Percentiles rank a stretch among this genome's conserved stretches.
Conservation (phyloP, 2,797 vertebrate genomes). For the Catostomus latipinnis region DNA sequence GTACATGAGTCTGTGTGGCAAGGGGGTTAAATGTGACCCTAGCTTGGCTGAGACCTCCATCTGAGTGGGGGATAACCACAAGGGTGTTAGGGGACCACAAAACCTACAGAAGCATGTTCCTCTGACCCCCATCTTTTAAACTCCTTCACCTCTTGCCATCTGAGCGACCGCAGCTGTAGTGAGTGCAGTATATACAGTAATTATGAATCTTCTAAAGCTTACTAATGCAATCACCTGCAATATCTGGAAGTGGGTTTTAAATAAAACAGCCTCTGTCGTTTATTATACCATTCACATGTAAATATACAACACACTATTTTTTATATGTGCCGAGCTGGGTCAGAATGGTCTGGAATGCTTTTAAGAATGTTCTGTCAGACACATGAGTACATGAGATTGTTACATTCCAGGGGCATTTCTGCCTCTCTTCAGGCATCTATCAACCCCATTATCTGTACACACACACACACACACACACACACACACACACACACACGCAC, state of each 20-base stretch:
- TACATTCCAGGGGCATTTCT: slow-evolving; percentile 76
- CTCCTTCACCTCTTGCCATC: neutral
- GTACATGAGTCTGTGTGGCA: slow-evolving; percentile 58
- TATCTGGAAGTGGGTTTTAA: neutral
- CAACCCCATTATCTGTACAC: slow-evolving; percentile 77
- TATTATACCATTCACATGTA: neutral
- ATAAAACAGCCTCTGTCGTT: neutral
- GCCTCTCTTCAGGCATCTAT: slow-evolving; percentile 79
- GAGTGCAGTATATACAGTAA: neutral
- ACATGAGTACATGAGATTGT: slow-evolving; percentile 74
- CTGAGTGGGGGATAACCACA: slow-evolving; percentile 48
- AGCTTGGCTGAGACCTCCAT: slow-evolving; percentile 50
- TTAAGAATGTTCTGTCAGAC: slow-evolving; percentile 75
- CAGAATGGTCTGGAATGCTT: slow-evolving; percentile 77
- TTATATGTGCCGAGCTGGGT: neutral
- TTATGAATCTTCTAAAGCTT: neutral
- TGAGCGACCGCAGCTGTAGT: slow-evolving; percentile 12
- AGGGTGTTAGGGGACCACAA: slow-evolving; percentile 71
- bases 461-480: slow-evolving; percentile 51
- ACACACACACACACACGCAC: neutral
- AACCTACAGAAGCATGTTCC: slow-evolving; percentile 60
- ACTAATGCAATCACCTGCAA: neutral
- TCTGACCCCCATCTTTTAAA: slow-evolving; percentile 43
- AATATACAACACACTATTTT: slow-evolving; percentile 5
- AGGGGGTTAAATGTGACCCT: slow-evolving; percentile 51